These are phyloP conservation scores for Peromyscus eremicus DNA, from an alignment of 2,797 vertebrate genomes.

Conservation along the genomic window DNA sequence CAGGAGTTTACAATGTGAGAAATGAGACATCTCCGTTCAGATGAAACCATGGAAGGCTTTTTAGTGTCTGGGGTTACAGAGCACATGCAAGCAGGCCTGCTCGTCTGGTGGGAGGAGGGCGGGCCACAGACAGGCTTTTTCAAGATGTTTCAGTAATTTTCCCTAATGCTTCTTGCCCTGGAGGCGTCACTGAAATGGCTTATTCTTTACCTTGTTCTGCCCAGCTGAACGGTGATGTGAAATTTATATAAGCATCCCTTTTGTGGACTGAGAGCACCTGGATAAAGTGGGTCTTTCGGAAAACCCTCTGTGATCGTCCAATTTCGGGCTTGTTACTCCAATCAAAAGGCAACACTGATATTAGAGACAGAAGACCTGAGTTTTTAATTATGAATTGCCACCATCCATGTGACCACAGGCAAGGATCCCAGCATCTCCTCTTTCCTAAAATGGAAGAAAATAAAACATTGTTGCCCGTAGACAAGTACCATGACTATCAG, in stretches of 20 bases:
- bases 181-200: background rate
- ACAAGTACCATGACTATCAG: background rate
- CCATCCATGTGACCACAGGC: background rate
- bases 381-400: conserved; percentile 32
- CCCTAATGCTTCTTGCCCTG: background rate
- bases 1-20: background rate
- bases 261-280: background rate
- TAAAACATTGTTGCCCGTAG: conserved; percentile 1
- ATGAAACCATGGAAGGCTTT: background rate
- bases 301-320: conserved; percentile 26
- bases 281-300: conserved; percentile 28
- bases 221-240: background rate
- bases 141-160: conserved; percentile 28
- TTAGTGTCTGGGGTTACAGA: background rate
- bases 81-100: background rate
- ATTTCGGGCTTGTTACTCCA: background rate
- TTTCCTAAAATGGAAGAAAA: background rate
- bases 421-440: background rate
- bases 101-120: background rate
- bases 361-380: background rate
- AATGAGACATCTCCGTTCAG: background rate
- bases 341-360: background rate
- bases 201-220: conserved; percentile 52
- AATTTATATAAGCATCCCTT: conserved; percentile 12
- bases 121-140: background rate